Conservation (phyloP, 2,113 vertebrate genomes). For the Cromileptes altivelis region DNA sequence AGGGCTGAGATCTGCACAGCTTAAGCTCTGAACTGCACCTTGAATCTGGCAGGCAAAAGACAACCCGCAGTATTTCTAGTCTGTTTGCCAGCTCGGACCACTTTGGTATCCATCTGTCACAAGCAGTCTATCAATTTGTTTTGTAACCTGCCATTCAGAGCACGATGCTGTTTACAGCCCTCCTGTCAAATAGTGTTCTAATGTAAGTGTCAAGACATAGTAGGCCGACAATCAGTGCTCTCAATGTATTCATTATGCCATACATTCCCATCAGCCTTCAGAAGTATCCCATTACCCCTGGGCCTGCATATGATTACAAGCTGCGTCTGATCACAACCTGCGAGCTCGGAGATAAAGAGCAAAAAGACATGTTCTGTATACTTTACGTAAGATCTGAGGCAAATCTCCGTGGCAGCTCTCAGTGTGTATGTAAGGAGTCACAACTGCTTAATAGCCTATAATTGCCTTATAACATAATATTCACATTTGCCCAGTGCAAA, state of each 20-base stretch:
- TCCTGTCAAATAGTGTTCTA: conserved; percentile 32
- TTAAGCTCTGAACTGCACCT: conserved; percentile 1
- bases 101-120: conserved; percentile 58
- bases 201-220: conserved; percentile 45
- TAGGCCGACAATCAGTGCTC: conserved; percentile 25
- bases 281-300: conserved; percentile 37
- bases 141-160: conserved; percentile 48
- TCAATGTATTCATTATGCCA: conserved; percentile 25
- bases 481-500: conserved; percentile 8
- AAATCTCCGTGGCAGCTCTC: conserved; percentile 42
- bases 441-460: conserved; percentile 22
- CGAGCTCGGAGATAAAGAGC: conserved; percentile 28
- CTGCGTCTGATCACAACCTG: conserved; percentile 48
- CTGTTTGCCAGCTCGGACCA: conserved; percentile 57
- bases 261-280: conserved; percentile 32
- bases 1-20: background rate
- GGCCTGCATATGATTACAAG: conserved; percentile 34
- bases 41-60: conserved; percentile 33
- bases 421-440: conserved; percentile 18
- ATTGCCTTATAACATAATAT: conserved; percentile 21
- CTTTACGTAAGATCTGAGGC: conserved; percentile 41
- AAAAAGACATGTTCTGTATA: conserved; percentile 2
- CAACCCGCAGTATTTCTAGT: conserved; percentile 51
- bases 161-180: background rate
- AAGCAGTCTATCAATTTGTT: conserved; percentile 57